These are phyloP conservation scores for Montipora foliosa DNA, from an alignment of 64 coral and sea anemone genomes.

Conservation along the genomic window DNA sequence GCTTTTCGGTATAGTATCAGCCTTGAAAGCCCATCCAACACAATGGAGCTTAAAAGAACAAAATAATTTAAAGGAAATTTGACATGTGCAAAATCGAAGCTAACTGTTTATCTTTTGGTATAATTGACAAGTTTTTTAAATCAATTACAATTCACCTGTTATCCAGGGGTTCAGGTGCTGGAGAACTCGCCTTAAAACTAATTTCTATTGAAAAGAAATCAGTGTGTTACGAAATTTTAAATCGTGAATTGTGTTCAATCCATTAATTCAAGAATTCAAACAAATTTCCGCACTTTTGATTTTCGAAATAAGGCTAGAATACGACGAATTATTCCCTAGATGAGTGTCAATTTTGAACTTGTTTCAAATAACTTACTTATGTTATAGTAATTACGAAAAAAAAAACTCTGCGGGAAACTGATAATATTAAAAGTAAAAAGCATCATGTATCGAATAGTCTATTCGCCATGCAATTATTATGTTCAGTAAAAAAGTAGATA, in stretches of 20 bases:
- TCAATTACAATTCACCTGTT: slow-evolving; percentile 77
- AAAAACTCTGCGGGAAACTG: background rate
- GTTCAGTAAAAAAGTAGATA: background rate
- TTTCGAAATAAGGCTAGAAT: background rate
- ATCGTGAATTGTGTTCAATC: background rate
- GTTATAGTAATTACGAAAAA: background rate
- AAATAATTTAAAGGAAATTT: slow-evolving; percentile 74
- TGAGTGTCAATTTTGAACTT: background rate
- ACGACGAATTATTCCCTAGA: background rate
- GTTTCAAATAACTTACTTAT: background rate
- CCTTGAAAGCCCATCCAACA: slow-evolving; percentile 39
- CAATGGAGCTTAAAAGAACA: slow-evolving; percentile 78
- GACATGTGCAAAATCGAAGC: slow-evolving; percentile 87
- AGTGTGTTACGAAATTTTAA: background rate
- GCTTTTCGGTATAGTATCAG: slow-evolving; percentile 65
- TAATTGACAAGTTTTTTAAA: slow-evolving; percentile 77
- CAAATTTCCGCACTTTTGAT: background rate
- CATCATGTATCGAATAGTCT: background rate
- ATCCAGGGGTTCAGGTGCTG: slow-evolving; percentile 42
- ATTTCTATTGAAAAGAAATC: background rate
- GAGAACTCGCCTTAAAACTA: background rate
- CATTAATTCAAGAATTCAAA: background rate
- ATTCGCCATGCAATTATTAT: background rate
- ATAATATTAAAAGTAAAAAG: background rate
- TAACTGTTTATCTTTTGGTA: slow-evolving; percentile 77